Evolutionary conservation across 23 tunicate species (phyloP).

Genomic region (Styela plicata): DNA sequence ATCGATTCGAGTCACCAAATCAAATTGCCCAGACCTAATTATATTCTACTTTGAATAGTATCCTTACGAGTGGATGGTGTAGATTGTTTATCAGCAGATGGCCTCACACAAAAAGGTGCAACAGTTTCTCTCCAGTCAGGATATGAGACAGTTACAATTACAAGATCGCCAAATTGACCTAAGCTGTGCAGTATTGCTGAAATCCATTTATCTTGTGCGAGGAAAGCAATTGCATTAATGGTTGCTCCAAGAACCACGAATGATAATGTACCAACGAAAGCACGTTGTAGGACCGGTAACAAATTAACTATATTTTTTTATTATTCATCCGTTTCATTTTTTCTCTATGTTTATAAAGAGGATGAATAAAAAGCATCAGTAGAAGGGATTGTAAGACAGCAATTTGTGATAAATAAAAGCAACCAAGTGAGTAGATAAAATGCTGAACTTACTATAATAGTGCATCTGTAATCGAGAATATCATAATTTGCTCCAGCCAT

Average conservation of each 20-base stretch:
- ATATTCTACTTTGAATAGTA: no score
- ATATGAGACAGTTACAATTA: neutral
- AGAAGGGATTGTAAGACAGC: neutral
- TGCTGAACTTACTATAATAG: neutral
- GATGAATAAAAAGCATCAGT: neutral
- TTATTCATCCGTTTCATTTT: neutral
- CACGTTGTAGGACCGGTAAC: neutral
- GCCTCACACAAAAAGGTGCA: neutral
- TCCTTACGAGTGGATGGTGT: no score
- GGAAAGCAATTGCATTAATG: no score
- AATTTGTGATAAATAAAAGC: neutral
- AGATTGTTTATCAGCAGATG: no score
- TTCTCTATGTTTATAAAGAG: neutral
- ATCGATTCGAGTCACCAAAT: no score
- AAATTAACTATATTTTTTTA: no score
- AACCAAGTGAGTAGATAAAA: neutral
- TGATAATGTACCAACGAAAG: neutral
- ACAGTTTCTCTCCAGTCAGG: neutral
- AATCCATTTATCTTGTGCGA: neutral
- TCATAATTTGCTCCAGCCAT: neutral
- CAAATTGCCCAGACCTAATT: no score
- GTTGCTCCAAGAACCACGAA: neutral
- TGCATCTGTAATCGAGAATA: neutral
- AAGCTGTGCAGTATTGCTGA: neutral
- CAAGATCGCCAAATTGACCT: neutral